Evolutionary conservation across 35 echinoderm and acorn worm genomes (phyloP).

Genomic region (Heliocidaris erythrogramma): DNA sequence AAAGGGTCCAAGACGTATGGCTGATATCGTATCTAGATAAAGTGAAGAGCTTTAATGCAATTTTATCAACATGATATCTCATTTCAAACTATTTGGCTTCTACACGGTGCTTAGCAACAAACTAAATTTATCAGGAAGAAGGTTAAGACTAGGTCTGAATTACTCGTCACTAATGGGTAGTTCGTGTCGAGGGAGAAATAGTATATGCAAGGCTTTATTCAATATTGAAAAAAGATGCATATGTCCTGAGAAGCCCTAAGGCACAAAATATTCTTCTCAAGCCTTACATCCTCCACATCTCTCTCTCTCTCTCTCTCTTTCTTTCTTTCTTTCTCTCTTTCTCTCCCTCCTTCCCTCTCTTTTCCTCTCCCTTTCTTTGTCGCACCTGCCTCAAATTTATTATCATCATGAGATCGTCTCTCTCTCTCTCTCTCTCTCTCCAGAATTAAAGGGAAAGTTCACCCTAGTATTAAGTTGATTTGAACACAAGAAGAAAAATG

Average conservation of each 20-base stretch:
- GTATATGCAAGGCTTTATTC: not conserved
- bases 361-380: not conserved
- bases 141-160: not conserved
- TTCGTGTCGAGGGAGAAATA: not conserved
- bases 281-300: not conserved
- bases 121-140: not conserved
- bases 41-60: not conserved
- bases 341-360: not conserved
- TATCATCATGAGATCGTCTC: not conserved
- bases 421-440: too few relatives aligned
- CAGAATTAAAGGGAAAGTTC: not conserved
- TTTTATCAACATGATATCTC: not conserved
- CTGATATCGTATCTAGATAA: too few relatives aligned
- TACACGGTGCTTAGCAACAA: not conserved
- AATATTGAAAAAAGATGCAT: not conserved
- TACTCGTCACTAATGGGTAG: not conserved
- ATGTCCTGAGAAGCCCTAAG: not conserved
- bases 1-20: too few relatives aligned
- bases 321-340: too few relatives aligned
- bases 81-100: not conserved
- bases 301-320: too few relatives aligned
- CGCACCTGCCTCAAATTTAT: not conserved
- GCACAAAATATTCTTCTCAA: not conserved
- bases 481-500: too few relatives aligned
- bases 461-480: too few relatives aligned